Evolutionary conservation across 1,140 invertebrate species (phyloP), one percentile per base, ranked within the genome.

Genomic region (Acromyrmex charruanus): DNA sequence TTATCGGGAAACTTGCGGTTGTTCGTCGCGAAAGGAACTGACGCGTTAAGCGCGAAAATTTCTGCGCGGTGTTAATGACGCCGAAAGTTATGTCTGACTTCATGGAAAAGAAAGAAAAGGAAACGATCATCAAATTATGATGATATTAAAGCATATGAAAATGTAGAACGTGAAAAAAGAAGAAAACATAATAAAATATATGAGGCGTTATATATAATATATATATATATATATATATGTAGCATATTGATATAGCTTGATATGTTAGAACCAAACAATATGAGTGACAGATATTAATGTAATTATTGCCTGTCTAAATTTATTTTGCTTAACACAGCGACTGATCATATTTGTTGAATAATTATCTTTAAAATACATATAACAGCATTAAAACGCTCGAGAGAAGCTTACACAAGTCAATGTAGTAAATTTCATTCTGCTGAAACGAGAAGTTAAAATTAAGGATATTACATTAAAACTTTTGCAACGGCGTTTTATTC

Each of bases 1-100:
- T 91, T 80, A 87, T 87, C 87, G 68, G 69, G 68, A 66, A n/a
- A 59, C 66, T 68, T 55, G 71, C 77, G 85, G 53, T 14, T 61
- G 28, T 71, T 82, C 51, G 53, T 69, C 55, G 39, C 44, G 39
- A 74, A 77, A 79, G 61, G 84, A 81, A 71, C 66, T 21, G 66
- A 61, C 31, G 77, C 55, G 66, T 72, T 81, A 87, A 87, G 58
- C 53, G 31, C 51, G 85, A 81, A 61, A 71, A 81, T 74, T 74
- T 74, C 10, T 28, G 39, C n/a, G n/a, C 16, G n/a, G 25, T 75
- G 25, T 39, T 84, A 84, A 84, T 75, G 80, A 63, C 39, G 80
- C 25, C 55, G 25, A 75, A 84, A 84, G 68, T 84, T 84, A 84
- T 16, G n/a, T 74, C 80, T 59, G n/a, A 51, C 9, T 71, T 81